These are phyloP conservation scores for Agelas oroides DNA, from an alignment of 37 sponge, comb jelly and placozoan genomes.

Conservation along the genomic window DNA sequence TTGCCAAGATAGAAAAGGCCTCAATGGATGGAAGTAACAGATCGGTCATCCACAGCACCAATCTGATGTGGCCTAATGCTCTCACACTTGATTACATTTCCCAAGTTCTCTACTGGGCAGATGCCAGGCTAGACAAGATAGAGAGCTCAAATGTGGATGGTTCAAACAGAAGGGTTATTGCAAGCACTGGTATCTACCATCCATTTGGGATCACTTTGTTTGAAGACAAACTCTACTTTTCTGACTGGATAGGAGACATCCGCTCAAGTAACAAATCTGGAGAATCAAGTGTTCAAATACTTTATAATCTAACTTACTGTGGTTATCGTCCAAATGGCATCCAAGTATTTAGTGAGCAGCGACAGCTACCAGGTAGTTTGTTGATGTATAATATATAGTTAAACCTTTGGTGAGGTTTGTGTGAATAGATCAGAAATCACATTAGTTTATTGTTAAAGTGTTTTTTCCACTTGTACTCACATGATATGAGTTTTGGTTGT, in stretches of 20 bases:
- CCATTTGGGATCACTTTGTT: conserved; percentile 64
- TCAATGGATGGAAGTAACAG: conserved; percentile 64
- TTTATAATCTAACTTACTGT: background rate
- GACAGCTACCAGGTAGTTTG: conserved; percentile 29
- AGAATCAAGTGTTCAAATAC: background rate
- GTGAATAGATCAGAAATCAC: no score
- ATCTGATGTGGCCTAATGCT: conserved; percentile 61
- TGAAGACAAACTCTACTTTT: conserved; percentile 65
- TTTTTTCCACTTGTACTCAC: no score
- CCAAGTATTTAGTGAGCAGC: background rate
- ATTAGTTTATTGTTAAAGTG: no score
- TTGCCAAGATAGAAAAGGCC: conserved; percentile 54
- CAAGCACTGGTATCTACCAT: conserved; percentile 15
- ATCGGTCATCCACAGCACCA: background rate
- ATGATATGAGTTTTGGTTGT: no score
- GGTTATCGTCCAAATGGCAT: conserved; percentile 21
- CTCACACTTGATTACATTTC: conserved; percentile 65
- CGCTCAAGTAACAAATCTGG: no score
- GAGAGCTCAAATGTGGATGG: conserved; percentile 67
- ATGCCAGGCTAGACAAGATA: conserved; percentile 57
- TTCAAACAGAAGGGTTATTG: conserved; percentile 14
- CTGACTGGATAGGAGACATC: conserved; percentile 55
- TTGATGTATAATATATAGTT: background rate
- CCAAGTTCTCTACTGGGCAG: conserved; percentile 79
- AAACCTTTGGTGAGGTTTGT: no score